A percentile compares a stretch with the other conserved stretches of the same genome.
phyloP scores from a whole-genome alignment of 1,140 invertebrate genomes.

The Danaus melanippus region DNA sequence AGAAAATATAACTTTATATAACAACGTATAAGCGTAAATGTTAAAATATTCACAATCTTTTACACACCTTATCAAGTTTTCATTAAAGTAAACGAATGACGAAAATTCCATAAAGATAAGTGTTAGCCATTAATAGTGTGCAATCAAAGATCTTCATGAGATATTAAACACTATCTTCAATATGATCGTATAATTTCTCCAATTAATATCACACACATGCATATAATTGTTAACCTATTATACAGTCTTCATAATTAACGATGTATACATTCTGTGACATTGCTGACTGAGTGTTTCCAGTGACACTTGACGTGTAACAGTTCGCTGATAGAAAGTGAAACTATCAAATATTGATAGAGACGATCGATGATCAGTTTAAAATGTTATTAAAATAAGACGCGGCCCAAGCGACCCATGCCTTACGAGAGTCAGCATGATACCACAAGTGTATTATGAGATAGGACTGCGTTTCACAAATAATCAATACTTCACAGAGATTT shows the following conservation, averaged over 20 bases:
- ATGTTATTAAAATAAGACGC: slow-evolving; percentile 39
- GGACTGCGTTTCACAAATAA: slow-evolving; percentile 30
- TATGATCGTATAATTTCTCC: not conserved
- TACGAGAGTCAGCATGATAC: slow-evolving; percentile 27
- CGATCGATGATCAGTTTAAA: slow-evolving; percentile 47
- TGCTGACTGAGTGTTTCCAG: slow-evolving; percentile 1
- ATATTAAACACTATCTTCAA: no score
- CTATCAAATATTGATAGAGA: slow-evolving; percentile 62
- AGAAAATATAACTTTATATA: no score
- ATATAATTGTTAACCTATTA: no score
- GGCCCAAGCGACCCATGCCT: slow-evolving; percentile 11
- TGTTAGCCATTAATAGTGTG: no score
- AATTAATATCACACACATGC: not conserved
- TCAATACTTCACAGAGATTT: slow-evolving; percentile 35
- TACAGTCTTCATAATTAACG: no score
- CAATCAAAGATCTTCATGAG: no score
- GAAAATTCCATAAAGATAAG: no score
- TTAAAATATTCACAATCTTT: no score
- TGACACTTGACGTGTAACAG: slow-evolving; percentile 6
- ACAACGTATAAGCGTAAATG: no score
- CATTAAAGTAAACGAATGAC: no score
- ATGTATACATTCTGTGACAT: no score
- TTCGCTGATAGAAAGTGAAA: slow-evolving; percentile 53
- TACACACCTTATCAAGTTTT: no score
- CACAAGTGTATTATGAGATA: slow-evolving; percentile 20